Base-by-base conservation (phyloP, 35 echinoderm and acorn worm genomes). In the Holothuria glaberrima region DNA sequence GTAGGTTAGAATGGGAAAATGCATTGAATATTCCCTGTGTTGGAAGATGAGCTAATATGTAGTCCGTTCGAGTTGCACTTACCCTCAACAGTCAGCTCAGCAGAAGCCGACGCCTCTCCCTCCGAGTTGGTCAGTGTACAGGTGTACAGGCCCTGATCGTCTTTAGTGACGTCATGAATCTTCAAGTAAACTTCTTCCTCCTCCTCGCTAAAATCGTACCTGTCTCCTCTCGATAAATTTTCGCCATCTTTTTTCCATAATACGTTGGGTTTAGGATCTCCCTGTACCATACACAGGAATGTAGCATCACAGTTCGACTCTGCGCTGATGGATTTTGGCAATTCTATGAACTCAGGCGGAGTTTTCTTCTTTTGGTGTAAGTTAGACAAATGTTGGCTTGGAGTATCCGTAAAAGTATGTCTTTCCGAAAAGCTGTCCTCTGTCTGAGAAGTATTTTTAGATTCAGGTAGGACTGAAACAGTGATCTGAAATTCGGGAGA, bases 61-160 rank as follows among this genome's bases (percentile, higher is more conserved):
- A 46, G 44, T 54, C 20, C 18, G 0, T 82, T 27, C 41, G 17
- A 74, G 34, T 57, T 27, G 0, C 22, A 48, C 80, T 67, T 92
- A 98, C 95, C 90, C 58, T 89, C 58, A 31, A 98, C 72, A 48
- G 87, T 90, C 17, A 94, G 58, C 30, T 91, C 74, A 58, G 80
- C 90, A 30, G 86, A 91, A 1, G 92, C 80, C 17, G 92, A 83
- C 0, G 41, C 72, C 57, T 92, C 91, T 1, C 95, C 95, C 21
- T 80, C 90, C 12, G 82, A 46, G 31, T 94, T 98, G 26, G 54
- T 73, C 44, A 94, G 18, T 36, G 91, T 92, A 58, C 92, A 94
- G 5, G 95, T 94, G 62, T 98, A 98, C 12, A 80, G 63, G 6
- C 95, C 95, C 12, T 87, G 75, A 60, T 98, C 95, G 18, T 56